phyloP scores from a whole-genome alignment of 2,113 vertebrate species.

The Podarcis muralis region DNA sequence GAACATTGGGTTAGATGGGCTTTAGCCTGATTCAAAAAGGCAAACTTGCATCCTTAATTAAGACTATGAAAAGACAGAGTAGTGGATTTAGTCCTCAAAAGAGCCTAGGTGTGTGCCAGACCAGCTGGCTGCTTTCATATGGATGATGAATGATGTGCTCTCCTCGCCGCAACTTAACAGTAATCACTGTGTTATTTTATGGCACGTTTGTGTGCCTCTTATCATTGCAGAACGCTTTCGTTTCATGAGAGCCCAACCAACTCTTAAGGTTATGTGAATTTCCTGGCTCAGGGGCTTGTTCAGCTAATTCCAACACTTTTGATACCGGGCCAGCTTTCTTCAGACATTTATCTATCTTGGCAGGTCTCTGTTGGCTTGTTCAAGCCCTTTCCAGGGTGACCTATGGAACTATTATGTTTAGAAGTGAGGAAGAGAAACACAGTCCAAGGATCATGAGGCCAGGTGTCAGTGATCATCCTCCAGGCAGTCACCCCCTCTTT shows the following conservation, averaged over 20 bases:
- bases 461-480: neutral
- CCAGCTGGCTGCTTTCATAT: conserved; percentile 58
- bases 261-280: conserved; percentile 7
- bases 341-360: conserved; percentile 3
- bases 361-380: neutral
- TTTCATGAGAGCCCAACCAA: conserved; percentile 26
- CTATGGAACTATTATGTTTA: neutral
- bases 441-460: neutral
- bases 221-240: conserved; percentile 17
- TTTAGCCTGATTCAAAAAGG: neutral
- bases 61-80: neutral
- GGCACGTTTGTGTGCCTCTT: neutral
- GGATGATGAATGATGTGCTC: neutral
- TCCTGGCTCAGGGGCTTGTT: conserved; percentile 21
- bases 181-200: conserved; percentile 39
- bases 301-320: conserved; percentile 4
- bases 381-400: neutral
- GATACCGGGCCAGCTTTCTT: neutral
- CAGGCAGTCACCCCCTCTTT: too few species aligned
- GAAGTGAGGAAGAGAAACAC: neutral
- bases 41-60: neutral
- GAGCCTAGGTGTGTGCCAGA: conserved; percentile 9
- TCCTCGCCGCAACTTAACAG: conserved; percentile 38
- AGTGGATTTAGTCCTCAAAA: conserved; percentile 25
- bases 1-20: neutral